Evolutionary conservation across 2,113 vertebrate species (phyloP).

Genomic region (Petroica traversi): DNA sequence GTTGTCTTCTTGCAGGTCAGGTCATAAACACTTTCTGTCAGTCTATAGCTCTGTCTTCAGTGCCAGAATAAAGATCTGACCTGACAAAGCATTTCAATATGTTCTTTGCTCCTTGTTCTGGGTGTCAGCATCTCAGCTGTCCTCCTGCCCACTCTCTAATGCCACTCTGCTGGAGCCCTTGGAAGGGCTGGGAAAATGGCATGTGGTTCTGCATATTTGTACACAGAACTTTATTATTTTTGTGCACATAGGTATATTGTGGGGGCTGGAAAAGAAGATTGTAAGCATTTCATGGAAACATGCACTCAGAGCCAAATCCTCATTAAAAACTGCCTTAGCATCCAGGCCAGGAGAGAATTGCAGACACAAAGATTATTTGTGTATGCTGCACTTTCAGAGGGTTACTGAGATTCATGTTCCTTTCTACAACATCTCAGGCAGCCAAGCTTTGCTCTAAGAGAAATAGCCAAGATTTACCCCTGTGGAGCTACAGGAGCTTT

Average conservation of each 20-base stretch:
- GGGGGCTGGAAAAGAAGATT: slow-evolving; percentile 41
- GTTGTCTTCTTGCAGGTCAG: slow-evolving; percentile 32
- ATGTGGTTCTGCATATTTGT: neutral
- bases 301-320: slow-evolving; percentile 37
- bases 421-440: slow-evolving; percentile 7
- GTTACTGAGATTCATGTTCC: slow-evolving; percentile 11
- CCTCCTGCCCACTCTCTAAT: neutral
- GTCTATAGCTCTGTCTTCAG: slow-evolving; percentile 24
- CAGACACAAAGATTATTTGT: slow-evolving; percentile 17
- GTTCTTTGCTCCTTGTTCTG: neutral
- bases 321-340: slow-evolving; percentile 52
- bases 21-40: slow-evolving; percentile 40
- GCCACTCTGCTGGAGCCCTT: neutral
- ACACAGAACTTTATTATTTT: neutral
- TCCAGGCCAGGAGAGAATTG: slow-evolving; percentile 36
- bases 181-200: neutral
- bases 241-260: neutral
- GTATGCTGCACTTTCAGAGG: slow-evolving; percentile 3
- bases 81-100: neutral
- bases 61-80: slow-evolving; percentile 13
- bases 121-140: neutral
- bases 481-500: neutral
- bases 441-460: slow-evolving; percentile 12
- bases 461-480: slow-evolving; percentile 8
- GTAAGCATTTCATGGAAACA: slow-evolving; percentile 33